Evolutionary conservation across 2,113 vertebrate genomes (phyloP).

Genomic region (Oreochromis tanganicae): DNA sequence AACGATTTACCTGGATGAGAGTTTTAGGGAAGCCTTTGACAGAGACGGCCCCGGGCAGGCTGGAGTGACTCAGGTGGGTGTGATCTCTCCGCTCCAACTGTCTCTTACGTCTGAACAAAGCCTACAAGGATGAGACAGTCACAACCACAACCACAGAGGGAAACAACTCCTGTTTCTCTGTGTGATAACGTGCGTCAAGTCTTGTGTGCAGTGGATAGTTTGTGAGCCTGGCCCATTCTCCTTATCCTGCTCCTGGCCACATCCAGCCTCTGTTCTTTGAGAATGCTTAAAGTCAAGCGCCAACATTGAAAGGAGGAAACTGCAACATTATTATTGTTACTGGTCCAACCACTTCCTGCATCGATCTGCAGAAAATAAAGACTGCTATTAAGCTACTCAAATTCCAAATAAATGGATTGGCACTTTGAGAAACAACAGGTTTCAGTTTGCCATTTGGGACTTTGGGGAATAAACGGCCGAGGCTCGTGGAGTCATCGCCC

Average conservation of each 20-base stretch:
- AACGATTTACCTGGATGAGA: constrained; percentile 65
- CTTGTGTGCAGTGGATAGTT: neutral
- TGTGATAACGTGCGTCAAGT: neutral
- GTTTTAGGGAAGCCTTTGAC: constrained; percentile 70
- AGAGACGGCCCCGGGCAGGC: constrained; percentile 60
- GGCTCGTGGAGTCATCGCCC: neutral
- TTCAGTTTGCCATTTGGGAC: constrained; percentile 28
- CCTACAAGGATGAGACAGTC: constrained; percentile 37
- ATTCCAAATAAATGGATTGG: constrained; percentile 37
- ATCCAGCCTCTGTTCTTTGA: neutral
- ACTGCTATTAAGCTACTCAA: constrained; percentile 17
- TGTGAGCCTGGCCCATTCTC: neutral
- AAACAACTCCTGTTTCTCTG: constrained; percentile 5
- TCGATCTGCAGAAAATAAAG: constrained; percentile 21
- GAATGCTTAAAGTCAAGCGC: neutral
- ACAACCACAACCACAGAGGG: constrained; percentile 40
- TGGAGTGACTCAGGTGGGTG: constrained; percentile 53
- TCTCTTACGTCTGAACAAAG: constrained; percentile 53
- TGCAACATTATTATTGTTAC: neutral
- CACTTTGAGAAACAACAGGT: constrained; percentile 21
- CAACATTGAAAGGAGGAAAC: neutral
- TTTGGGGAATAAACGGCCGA: neutral
- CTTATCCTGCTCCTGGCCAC: neutral
- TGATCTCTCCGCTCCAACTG: constrained; percentile 50
- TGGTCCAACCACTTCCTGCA: neutral